Conservation (phyloP, 2,888 invertebrate genomes). For the Meganola albula region DNA sequence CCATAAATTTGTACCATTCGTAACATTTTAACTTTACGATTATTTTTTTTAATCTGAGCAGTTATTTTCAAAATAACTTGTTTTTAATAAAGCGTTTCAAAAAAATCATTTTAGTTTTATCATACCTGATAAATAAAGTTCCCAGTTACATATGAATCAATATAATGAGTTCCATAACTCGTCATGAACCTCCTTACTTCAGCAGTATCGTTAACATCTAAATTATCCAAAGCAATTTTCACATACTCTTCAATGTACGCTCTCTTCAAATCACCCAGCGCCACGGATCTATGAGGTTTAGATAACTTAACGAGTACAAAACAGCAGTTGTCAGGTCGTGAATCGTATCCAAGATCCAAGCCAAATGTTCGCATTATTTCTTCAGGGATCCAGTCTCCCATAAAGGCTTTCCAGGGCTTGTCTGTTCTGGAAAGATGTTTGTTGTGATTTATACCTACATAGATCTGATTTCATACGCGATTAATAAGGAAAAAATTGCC, state of each 20-base stretch:
- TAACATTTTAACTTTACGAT: no score
- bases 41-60: no score
- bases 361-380: constrained; percentile 89
- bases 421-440: constrained; percentile 58
- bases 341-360: constrained; percentile 75
- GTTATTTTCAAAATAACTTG: no score
- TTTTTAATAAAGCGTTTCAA: no score
- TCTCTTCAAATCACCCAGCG: constrained; percentile 69
- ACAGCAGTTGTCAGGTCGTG: constrained; percentile 83
- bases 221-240: constrained; percentile 77
- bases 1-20: no score
- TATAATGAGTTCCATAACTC: constrained; percentile 91
- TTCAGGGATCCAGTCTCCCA: constrained; percentile 89
- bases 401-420: constrained; percentile 91
- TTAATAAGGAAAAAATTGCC: no score
- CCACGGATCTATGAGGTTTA: constrained; percentile 82
- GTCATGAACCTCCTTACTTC: constrained; percentile 87
- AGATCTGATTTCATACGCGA: no score
- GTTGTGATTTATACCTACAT: no score
- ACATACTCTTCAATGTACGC: constrained; percentile 82
- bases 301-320: constrained; percentile 82
- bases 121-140: constrained; percentile 91
- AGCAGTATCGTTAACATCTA: constrained; percentile 82
- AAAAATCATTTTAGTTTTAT: no score
- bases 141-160: constrained; percentile 90